A percentile compares a stretch with the other conserved stretches of the same genome.
Evolutionary conservation across 1,140 invertebrate genomes (phyloP).

Genomic region (Zophobas atratus): DNA sequence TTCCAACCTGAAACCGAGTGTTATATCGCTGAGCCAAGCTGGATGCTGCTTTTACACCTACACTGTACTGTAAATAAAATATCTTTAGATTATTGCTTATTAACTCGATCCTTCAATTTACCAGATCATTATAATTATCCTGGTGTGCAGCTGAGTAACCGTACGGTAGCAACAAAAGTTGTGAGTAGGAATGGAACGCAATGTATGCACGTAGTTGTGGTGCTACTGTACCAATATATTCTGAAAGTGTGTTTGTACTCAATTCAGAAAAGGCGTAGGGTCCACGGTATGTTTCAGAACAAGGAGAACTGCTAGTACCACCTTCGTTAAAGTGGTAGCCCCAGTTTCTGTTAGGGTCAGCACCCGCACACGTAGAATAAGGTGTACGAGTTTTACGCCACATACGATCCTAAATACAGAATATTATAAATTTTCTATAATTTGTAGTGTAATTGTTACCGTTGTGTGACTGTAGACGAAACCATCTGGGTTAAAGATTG

Average conservation of each 20-base stretch:
- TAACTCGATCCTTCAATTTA: constrained; percentile 58
- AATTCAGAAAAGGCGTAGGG: constrained; percentile 80
- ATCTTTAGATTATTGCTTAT: neutral
- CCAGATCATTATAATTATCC: constrained; percentile 76
- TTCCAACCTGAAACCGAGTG: constrained; percentile 75
- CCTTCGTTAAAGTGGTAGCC: constrained; percentile 77
- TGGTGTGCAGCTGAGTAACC: constrained; percentile 75
- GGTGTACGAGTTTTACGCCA: constrained; percentile 83
- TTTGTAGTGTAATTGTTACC: constrained; percentile 64
- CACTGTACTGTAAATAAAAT: constrained; percentile 67
- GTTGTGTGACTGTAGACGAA: constrained; percentile 79
- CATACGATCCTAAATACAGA: constrained; percentile 72
- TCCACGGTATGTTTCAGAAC: constrained; percentile 81
- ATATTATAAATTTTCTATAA: neutral
- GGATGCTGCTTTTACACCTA: constrained; percentile 73
- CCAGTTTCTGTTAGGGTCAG: constrained; percentile 85
- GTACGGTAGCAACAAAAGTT: constrained; percentile 81
- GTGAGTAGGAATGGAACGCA: constrained; percentile 84
- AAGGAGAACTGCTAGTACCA: constrained; percentile 79
- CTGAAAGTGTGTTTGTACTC: constrained; percentile 75
- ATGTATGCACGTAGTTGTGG: constrained; percentile 78
- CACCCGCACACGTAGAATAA: constrained; percentile 74
- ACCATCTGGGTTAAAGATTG: constrained; percentile 84
- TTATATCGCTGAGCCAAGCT: constrained; percentile 75
- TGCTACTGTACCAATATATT: constrained; percentile 70